Percentiles rank a stretch among this genome's conserved stretches.
Evolutionary conservation across 1,140 invertebrate species (phyloP).

Genomic region (Drosophila biarmipes): DNA sequence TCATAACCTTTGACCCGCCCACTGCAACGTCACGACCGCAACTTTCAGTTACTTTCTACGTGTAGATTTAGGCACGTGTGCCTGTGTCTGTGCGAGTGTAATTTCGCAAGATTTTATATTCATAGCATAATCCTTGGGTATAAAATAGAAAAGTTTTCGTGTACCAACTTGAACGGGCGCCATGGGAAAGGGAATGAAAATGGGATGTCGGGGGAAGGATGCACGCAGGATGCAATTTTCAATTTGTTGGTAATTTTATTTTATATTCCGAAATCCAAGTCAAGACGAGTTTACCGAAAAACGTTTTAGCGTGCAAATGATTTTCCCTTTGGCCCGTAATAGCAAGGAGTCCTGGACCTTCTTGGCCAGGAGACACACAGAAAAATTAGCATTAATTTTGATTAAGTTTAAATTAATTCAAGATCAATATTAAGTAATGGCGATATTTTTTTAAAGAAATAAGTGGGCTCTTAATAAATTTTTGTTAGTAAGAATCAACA

Average conservation of each 20-base stretch:
- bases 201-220: conserved; percentile 12
- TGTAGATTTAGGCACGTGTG: conserved; percentile 41
- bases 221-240: conserved; percentile 81
- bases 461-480: neutral
- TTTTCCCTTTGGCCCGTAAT: conserved; percentile 66
- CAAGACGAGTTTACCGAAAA: conserved; percentile 81
- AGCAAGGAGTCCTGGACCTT: conserved; percentile 15
- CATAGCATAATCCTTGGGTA: conserved; percentile 79
- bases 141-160: conserved; percentile 79
- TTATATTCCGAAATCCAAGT: conserved; percentile 81
- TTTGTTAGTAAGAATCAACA: neutral
- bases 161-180: conserved; percentile 29
- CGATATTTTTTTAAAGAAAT: neutral
- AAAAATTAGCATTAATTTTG: neutral
- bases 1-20: conserved; percentile 65
- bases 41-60: conserved; percentile 63
- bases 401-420: no score
- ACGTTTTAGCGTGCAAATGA: conserved; percentile 82
- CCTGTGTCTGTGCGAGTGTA: conserved; percentile 48
- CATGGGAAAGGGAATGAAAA: neutral
- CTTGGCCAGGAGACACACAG: conserved; percentile 5
- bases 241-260: conserved; percentile 83
- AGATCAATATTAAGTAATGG: neutral
- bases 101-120: conserved; percentile 81
- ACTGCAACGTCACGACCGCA: conserved; percentile 64